Conservation (phyloP, 2,113 vertebrate species). For the Bungarus multicinctus region DNA sequence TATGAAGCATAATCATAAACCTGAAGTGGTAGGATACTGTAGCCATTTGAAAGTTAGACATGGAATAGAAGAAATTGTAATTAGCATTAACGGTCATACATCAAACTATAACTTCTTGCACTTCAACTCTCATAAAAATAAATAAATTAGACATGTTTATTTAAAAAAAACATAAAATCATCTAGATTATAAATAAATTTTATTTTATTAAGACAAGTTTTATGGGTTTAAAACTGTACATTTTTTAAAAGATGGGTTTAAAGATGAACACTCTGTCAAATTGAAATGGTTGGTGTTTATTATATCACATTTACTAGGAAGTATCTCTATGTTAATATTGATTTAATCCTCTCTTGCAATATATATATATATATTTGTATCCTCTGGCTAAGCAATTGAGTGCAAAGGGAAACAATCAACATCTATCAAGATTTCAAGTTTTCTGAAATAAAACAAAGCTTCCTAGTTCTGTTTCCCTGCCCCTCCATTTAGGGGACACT, state of each 20-base stretch:
- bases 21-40: background rate
- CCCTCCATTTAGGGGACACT: background rate
- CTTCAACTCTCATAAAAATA: background rate
- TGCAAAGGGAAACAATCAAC: constrained; percentile 18
- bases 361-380: background rate
- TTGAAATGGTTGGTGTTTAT: constrained; percentile 16
- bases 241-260: too few relatives aligned
- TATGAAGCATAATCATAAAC: background rate
- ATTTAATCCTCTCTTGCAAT: background rate
- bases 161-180: background rate
- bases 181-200: background rate
- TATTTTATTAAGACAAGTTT: constrained; percentile 10
- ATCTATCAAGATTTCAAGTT: background rate
- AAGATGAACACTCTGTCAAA: background rate
- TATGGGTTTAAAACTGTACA: background rate
- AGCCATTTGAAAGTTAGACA: background rate
- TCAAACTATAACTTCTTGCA: background rate
- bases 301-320: background rate
- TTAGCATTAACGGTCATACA: background rate
- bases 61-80: background rate
- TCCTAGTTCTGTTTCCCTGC: background rate
- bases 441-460: background rate
- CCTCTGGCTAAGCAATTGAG: background rate
- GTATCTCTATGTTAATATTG: constrained; percentile 1
- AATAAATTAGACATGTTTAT: background rate